phyloP scores from a whole-genome alignment of 2,113 vertebrate genomes.

The Chroicocephalus ridibundus region DNA sequence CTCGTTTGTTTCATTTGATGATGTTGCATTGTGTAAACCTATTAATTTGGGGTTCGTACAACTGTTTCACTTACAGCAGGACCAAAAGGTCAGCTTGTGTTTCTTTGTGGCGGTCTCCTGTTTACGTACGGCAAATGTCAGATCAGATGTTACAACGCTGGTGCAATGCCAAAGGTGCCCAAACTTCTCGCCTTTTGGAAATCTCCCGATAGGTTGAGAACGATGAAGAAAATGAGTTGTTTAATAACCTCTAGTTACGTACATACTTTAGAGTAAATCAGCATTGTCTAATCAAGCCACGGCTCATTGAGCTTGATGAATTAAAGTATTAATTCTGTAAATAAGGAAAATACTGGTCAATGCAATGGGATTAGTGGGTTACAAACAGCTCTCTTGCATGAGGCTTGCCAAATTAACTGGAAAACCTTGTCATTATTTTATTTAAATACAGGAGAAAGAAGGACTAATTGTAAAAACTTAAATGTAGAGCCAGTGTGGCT shows the following conservation, averaged over 20 bases:
- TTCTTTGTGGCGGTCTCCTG: neutral
- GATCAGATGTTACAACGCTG: neutral
- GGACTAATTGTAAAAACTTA: accelerated
- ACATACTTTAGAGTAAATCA: neutral
- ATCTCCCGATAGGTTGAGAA: neutral
- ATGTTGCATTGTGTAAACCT: neutral
- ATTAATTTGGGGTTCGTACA: neutral
- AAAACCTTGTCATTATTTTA: neutral
- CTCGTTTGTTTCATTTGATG: neutral
- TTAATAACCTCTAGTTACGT: neutral
- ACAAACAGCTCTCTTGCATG: neutral
- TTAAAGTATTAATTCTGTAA: neutral
- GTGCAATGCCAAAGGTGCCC: neutral
- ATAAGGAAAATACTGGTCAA: neutral
- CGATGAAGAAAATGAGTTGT: neutral
- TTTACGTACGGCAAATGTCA: neutral
- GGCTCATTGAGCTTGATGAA: neutral
- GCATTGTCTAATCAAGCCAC: neutral
- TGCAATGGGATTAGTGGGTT: neutral
- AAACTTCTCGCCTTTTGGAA: neutral
- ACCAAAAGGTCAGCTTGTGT: neutral
- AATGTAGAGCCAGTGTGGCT: neutral
- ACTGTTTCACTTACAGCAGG: neutral
- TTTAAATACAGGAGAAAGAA: neutral
- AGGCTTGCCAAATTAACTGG: neutral